Conservation (phyloP, 2,797 vertebrate species). For the Glyptemys insculpta region DNA sequence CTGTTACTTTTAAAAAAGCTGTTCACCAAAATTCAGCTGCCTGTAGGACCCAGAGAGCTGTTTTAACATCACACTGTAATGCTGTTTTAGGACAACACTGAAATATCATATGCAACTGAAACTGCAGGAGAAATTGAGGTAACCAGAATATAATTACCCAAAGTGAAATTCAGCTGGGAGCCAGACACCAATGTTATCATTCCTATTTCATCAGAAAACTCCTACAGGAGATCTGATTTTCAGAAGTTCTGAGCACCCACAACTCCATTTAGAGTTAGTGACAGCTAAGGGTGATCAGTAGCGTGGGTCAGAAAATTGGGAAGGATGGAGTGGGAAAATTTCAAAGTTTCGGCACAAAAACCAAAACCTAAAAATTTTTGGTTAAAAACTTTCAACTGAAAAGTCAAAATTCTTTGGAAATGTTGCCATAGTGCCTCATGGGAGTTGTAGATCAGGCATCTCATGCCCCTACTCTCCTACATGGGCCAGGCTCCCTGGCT, state of each 20-base stretch:
- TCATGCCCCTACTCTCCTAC: not conserved
- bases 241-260: not conserved
- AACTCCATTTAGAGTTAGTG: not conserved
- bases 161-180: no score
- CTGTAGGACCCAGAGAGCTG: no score
- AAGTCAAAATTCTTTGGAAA: not conserved
- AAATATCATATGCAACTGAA: no score
- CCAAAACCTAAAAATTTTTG: not conserved
- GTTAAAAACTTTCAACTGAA: not conserved
- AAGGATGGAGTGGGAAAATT: not conserved
- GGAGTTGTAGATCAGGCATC: not conserved
- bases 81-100: no score
- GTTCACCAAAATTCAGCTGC: no score
- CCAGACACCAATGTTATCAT: not conserved
- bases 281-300: not conserved
- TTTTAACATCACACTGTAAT: no score
- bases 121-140: no score
- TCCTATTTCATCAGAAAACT: not conserved
- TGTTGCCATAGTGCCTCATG: not conserved
- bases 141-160: no score
- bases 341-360: not conserved
- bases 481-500: not conserved
- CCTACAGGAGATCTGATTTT: not conserved
- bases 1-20: not conserved
- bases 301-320: not conserved